Evolutionary conservation across 2,797 vertebrate genomes (phyloP).

Genomic region (Heteromormyrus szaboi): DNA sequence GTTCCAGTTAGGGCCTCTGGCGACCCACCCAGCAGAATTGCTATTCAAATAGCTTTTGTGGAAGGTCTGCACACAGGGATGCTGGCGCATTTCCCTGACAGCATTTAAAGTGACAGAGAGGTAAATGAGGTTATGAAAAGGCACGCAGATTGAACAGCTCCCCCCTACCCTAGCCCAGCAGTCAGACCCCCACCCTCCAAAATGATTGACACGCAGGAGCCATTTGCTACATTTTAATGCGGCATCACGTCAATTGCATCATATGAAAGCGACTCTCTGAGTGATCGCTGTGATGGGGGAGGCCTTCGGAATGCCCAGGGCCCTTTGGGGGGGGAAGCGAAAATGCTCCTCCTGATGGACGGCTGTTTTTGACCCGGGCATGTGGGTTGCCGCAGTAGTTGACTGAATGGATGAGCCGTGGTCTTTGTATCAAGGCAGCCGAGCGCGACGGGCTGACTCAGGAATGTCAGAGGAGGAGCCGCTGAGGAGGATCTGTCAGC

Average conservation of each 20-base stretch:
- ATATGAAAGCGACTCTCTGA: conserved; percentile 51
- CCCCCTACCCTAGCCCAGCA: background rate
- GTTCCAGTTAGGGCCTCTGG: background rate
- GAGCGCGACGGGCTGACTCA: conserved; percentile 45
- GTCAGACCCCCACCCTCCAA: conserved; percentile 25
- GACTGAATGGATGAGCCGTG: conserved; percentile 64
- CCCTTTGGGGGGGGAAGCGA: conserved; percentile 20
- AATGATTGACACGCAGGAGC: conserved; percentile 49
- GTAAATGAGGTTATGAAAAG: conserved; percentile 21
- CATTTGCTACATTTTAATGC: conserved; percentile 58
- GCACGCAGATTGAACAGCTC: conserved; percentile 26
- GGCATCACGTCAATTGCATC: conserved; percentile 58
- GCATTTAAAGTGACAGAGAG: conserved; percentile 21
- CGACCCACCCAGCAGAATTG: background rate
- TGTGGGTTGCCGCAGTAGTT: conserved; percentile 55
- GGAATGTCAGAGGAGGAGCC: conserved; percentile 68
- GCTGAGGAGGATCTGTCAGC: conserved; percentile 66
- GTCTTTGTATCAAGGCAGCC: conserved; percentile 51
- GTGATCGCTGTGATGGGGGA: conserved; percentile 51
- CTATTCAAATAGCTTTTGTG: conserved; percentile 11
- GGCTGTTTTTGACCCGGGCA: conserved; percentile 63
- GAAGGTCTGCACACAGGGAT: background rate
- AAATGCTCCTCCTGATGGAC: conserved; percentile 61
- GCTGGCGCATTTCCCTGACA: background rate
- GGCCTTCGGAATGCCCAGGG: conserved; percentile 53